Evolutionary conservation across 2,113 vertebrate species (phyloP).

Genomic region (Callopanchax toddi): DNA sequence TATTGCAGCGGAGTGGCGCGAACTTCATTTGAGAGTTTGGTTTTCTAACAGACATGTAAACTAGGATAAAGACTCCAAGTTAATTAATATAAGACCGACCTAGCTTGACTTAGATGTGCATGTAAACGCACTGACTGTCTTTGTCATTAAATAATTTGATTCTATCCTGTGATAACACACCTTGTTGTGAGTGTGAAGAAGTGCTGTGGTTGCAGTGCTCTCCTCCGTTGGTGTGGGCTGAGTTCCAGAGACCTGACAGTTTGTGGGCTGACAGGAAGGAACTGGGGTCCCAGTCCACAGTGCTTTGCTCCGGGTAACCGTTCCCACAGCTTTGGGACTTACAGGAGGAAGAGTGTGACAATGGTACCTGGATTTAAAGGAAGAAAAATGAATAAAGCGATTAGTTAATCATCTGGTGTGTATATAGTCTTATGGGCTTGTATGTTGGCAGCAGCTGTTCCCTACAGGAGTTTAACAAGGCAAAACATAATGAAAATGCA

Average conservation of each 20-base stretch:
- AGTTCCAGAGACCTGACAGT: slow-evolving; percentile 98
- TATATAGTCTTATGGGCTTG: background rate
- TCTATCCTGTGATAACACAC: slow-evolving; percentile 73
- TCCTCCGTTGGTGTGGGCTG: slow-evolving; percentile 88
- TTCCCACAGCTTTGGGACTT: slow-evolving; percentile 85
- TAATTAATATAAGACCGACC: too few species aligned
- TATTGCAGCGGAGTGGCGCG: too few species aligned
- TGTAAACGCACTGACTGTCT: background rate
- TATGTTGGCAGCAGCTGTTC: slow-evolving; percentile 1
- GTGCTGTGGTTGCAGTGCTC: slow-evolving; percentile 85
- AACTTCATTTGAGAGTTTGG: too few species aligned
- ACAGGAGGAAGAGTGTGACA: slow-evolving; percentile 94
- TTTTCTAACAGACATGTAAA: too few species aligned
- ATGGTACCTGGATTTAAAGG: slow-evolving; percentile 76
- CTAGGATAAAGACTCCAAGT: too few species aligned
- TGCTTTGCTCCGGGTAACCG: slow-evolving; percentile 88
- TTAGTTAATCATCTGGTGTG: slow-evolving; percentile 19
- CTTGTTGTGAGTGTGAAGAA: slow-evolving; percentile 84
- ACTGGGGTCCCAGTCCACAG: slow-evolving; percentile 98
- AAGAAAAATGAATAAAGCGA: slow-evolving; percentile 12
- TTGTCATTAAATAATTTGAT: slow-evolving; percentile 2
- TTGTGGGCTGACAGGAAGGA: slow-evolving; percentile 98
- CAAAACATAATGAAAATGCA: background rate
- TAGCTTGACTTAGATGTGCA: too few species aligned
- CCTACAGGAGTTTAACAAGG: background rate